A percentile compares a stretch with the other conserved stretches of the same genome.
Conservation (phyloP, 2,113 vertebrate genomes). For the Heterocephalus glaber region DNA sequence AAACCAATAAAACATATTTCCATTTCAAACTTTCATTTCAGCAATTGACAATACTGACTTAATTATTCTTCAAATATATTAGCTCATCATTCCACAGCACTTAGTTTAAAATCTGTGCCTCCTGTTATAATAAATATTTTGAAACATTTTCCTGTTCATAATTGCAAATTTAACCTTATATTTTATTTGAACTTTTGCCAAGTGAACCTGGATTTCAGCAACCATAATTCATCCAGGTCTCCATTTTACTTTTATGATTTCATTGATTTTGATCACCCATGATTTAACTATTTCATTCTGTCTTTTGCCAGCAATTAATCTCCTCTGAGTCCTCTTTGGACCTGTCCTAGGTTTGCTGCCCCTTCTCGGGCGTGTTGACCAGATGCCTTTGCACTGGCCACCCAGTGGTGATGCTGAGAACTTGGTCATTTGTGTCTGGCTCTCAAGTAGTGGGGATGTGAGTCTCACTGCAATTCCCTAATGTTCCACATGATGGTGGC, state of each 20-base stretch:
- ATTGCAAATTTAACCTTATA: not conserved
- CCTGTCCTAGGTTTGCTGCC: not conserved
- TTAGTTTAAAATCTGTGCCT: not conserved
- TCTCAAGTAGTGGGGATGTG: not conserved
- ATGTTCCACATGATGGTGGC: slow-evolving; percentile 77
- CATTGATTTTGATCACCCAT: not conserved
- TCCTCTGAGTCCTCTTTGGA: not conserved
- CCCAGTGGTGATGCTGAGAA: fast-evolving
- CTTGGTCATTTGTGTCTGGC: not conserved
- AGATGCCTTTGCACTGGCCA: too few species aligned
- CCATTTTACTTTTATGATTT: not conserved
- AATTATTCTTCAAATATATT: slow-evolving; percentile 5
- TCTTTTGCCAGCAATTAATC: not conserved
- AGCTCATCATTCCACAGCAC: not conserved
- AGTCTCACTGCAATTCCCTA: slow-evolving; percentile 69
- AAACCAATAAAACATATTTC: not conserved
- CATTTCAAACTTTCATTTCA: not conserved
- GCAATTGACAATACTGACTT: not conserved
- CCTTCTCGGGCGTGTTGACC: not conserved
- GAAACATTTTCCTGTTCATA: not conserved
- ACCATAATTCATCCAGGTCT: not conserved
- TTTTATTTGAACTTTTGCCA: not conserved
- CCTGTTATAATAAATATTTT: not conserved
- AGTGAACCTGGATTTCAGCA: not conserved
- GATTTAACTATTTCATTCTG: not conserved